These are phyloP conservation scores for Pseudochaenichthys georgianus DNA, from an alignment of 2,797 vertebrate genomes.

Conservation along the genomic window DNA sequence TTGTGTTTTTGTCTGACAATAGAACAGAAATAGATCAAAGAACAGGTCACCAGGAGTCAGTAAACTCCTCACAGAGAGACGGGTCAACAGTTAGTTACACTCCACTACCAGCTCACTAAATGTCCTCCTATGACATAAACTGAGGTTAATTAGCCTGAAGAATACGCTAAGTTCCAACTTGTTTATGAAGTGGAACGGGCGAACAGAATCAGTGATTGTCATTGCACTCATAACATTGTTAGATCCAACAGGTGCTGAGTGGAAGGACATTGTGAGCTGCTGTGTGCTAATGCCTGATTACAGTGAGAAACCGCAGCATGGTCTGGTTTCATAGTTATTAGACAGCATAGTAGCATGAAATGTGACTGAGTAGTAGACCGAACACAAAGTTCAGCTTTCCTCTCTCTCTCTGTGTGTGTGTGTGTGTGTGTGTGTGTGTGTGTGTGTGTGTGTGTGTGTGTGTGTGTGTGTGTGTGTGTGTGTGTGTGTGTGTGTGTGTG, in stretches of 20 bases:
- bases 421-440: too few species aligned
- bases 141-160: slow-evolving; percentile 52
- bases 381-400: slow-evolving; percentile 45
- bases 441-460: too few species aligned
- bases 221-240: slow-evolving; percentile 21
- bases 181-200: slow-evolving; percentile 38
- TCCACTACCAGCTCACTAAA: slow-evolving; percentile 26
- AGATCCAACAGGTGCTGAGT: slow-evolving; percentile 41
- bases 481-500: too few species aligned
- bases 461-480: too few species aligned
- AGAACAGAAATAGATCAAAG: slow-evolving; percentile 72
- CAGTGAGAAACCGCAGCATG: slow-evolving; percentile 44
- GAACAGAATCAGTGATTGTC: slow-evolving; percentile 21
- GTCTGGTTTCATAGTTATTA: slow-evolving; percentile 63
- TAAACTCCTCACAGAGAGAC: slow-evolving; percentile 38
- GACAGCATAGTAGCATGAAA: slow-evolving; percentile 47
- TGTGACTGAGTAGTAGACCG: slow-evolving; percentile 40
- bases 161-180: slow-evolving; percentile 47
- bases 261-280: slow-evolving; percentile 26
- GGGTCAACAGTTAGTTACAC: slow-evolving; percentile 38
- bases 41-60: slow-evolving; percentile 53
- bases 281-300: slow-evolving; percentile 41
- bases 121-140: slow-evolving; percentile 45
- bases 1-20: slow-evolving; percentile 62
- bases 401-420: too few species aligned